These are phyloP conservation scores for Acholoe squamosa DNA, from an alignment of 2,888 invertebrate genomes.

Conservation along the genomic window DNA sequence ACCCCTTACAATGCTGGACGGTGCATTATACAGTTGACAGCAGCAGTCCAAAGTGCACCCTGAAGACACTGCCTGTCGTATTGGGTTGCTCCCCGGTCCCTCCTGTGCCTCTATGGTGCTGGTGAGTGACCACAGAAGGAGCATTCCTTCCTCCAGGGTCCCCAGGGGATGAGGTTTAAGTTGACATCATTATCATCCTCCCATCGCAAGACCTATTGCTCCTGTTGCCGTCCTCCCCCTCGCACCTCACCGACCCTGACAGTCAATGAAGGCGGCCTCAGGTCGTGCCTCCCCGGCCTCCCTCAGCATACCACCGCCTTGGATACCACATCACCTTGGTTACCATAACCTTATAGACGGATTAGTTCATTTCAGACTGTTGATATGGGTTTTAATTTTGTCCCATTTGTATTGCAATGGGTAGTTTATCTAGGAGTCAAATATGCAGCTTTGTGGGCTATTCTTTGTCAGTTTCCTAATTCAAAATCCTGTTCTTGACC, in stretches of 20 bases:
- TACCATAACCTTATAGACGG: neutral
- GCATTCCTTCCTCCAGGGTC: neutral
- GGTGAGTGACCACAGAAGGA: too few species aligned
- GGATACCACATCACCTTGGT: neutral
- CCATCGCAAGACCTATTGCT: neutral
- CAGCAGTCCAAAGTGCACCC: neutral
- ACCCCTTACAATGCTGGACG: too few species aligned
- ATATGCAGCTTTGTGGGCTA: too few species aligned
- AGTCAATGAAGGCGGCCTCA: neutral
- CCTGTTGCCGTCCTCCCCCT: neutral
- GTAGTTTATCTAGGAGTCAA: too few species aligned
- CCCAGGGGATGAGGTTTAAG: neutral
- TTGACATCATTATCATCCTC: too few species aligned
- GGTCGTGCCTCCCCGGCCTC: neutral
- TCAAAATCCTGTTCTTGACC: too few species aligned
- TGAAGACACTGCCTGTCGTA: neutral
- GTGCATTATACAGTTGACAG: too few species aligned
- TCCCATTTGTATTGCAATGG: too few species aligned
- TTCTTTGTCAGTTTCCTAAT: too few species aligned
- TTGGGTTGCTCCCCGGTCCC: neutral
- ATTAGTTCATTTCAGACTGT: too few species aligned
- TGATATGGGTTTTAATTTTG: too few species aligned
- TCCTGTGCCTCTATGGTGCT: too few species aligned
- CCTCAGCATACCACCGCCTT: neutral
- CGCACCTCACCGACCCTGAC: conserved; percentile 21